Conservation (phyloP, 2,888 invertebrate species). For the Dioctria linearis region DNA sequence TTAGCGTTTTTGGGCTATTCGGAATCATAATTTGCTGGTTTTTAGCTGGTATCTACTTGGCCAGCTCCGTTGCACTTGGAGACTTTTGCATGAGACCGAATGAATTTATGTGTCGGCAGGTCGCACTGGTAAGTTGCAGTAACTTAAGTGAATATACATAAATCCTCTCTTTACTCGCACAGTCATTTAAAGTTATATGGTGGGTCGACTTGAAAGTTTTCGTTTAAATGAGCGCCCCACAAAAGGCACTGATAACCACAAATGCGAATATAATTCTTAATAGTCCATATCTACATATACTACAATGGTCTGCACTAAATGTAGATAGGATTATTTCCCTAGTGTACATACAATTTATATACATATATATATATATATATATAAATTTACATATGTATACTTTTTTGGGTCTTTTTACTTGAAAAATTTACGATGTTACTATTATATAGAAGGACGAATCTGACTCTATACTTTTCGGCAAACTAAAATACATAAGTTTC, state of each 20-base stretch:
- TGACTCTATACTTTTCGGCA: constrained; percentile 14
- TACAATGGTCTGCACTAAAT: constrained; percentile 1
- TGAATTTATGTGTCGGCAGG: constrained; percentile 70
- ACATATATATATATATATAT: too few relatives aligned
- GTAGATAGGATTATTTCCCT: too few relatives aligned
- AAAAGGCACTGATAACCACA: constrained; percentile 13
- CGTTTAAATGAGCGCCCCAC: too few relatives aligned
- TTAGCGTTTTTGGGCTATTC: constrained; percentile 85
- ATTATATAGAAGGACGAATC: constrained; percentile 32
- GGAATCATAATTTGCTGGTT: constrained; percentile 81
- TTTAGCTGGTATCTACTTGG: constrained; percentile 88
- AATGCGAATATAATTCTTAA: constrained; percentile 17
- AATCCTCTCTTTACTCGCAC: background rate
- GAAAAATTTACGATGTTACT: constrained; percentile 36
- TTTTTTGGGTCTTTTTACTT: background rate
- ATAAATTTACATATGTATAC: too few relatives aligned
- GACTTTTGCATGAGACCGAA: constrained; percentile 91
- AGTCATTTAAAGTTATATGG: background rate
- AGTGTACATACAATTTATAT: too few relatives aligned
- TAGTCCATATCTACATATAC: background rate
- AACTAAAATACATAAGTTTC: background rate
- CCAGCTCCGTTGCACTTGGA: constrained; percentile 86
- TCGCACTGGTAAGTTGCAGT: constrained; percentile 68
- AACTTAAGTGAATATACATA: constrained; percentile 31
- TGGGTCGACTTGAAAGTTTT: too few relatives aligned